phyloP scores from a whole-genome alignment of 2,797 vertebrate species.

The Cossypha caffra region DNA sequence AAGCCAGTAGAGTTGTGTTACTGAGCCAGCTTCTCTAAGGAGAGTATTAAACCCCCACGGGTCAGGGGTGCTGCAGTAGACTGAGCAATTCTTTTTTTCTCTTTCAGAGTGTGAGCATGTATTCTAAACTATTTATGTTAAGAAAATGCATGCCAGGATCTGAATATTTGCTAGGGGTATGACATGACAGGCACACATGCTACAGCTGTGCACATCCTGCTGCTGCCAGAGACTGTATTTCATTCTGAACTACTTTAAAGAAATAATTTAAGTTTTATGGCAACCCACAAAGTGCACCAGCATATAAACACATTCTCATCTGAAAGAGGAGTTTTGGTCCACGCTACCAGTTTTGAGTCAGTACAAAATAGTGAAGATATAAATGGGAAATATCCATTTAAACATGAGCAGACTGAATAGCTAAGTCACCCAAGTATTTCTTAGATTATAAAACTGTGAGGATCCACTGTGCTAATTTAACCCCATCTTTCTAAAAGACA shows the following conservation, averaged over 20 bases:
- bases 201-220: constrained; percentile 47
- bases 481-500: neutral
- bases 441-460: constrained; percentile 1
- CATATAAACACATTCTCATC: constrained; percentile 32
- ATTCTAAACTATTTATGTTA: constrained; percentile 61
- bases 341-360: neutral
- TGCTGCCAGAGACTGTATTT: constrained; percentile 45
- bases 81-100: neutral
- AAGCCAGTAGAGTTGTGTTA: neutral
- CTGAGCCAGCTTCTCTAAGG: neutral
- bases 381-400: neutral
- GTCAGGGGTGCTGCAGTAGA: constrained; percentile 30
- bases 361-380: neutral
- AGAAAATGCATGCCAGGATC: constrained; percentile 56
- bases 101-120: neutral
- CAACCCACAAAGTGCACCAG: constrained; percentile 28
- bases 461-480: neutral
- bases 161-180: constrained; percentile 34
- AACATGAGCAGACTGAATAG: neutral
- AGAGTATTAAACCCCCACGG: neutral
- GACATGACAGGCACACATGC: constrained; percentile 61
- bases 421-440: neutral
- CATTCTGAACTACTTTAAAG: constrained; percentile 50
- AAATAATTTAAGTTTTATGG: constrained; percentile 49
- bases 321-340: neutral